Conservation (phyloP, 2,113 vertebrate species). For the Peromyscus californicus region DNA sequence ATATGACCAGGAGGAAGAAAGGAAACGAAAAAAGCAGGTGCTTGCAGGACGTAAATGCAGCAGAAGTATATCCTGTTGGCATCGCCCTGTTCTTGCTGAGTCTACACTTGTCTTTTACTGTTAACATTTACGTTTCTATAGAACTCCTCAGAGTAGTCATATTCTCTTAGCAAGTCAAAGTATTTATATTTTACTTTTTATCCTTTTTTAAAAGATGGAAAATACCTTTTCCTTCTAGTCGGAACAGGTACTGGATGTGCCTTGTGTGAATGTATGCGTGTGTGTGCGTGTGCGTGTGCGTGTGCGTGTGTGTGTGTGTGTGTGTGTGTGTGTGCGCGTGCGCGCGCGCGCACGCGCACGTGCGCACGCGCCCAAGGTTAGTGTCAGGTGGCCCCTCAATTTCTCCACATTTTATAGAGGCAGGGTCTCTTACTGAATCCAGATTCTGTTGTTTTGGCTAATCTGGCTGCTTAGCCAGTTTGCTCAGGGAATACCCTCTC, state of each 20-base stretch:
- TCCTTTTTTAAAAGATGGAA: neutral
- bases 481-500: neutral
- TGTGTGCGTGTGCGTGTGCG: too few species aligned
- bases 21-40: slow-evolving; percentile 86
- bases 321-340: neutral
- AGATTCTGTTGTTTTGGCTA: neutral
- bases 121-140: slow-evolving; percentile 48
- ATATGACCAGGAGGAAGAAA: slow-evolving; percentile 93
- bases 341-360: too few species aligned
- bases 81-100: neutral
- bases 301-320: neutral
- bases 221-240: neutral
- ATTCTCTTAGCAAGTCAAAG: slow-evolving; percentile 25
- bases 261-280: neutral
- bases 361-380: neutral
- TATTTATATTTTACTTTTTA: slow-evolving; percentile 29
- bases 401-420: neutral
- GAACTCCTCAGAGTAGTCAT: neutral
- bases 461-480: neutral
- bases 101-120: slow-evolving; percentile 16
- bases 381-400: neutral
- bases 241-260: neutral
- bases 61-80: slow-evolving; percentile 29
- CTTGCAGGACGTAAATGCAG: slow-evolving; percentile 53
- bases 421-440: neutral